Conservation (phyloP, 1,140 invertebrate species). For the Babylonia areolata region DNA sequence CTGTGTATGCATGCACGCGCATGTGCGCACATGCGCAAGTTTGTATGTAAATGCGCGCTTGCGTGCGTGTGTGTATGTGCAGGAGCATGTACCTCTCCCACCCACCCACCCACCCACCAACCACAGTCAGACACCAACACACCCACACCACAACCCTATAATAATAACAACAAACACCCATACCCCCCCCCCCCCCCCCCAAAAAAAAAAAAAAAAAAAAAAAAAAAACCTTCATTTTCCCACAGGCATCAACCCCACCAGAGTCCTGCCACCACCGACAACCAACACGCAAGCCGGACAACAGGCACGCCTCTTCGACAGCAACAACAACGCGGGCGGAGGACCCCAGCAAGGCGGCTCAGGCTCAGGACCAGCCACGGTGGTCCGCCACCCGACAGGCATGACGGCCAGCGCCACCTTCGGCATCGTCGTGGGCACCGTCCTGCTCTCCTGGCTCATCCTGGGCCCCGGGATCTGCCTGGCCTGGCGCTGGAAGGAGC, state of each 20-base stretch:
- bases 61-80: no score
- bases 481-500: constrained; percentile 57
- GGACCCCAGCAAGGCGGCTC: no score
- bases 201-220: no score
- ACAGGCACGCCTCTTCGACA: neutral
- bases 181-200: neutral
- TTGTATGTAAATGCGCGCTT: no score
- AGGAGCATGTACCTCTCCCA: no score
- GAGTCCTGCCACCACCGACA: neutral
- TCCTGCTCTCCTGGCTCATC: constrained; percentile 62
- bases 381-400: constrained; percentile 15
- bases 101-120: neutral
- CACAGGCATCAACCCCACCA: constrained; percentile 9
- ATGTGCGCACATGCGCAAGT: no score
- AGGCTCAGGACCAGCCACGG: neutral
- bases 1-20: no score
- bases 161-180: neutral
- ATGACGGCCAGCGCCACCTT: constrained; percentile 48
- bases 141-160: no score
- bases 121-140: neutral
- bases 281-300: neutral
- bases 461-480: constrained; percentile 64
- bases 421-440: constrained; percentile 60
- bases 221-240: neutral
- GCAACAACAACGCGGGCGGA: neutral